Base-by-base conservation (phyloP, 2,888 invertebrate species). In the Phytoseiulus persimilis region DNA sequence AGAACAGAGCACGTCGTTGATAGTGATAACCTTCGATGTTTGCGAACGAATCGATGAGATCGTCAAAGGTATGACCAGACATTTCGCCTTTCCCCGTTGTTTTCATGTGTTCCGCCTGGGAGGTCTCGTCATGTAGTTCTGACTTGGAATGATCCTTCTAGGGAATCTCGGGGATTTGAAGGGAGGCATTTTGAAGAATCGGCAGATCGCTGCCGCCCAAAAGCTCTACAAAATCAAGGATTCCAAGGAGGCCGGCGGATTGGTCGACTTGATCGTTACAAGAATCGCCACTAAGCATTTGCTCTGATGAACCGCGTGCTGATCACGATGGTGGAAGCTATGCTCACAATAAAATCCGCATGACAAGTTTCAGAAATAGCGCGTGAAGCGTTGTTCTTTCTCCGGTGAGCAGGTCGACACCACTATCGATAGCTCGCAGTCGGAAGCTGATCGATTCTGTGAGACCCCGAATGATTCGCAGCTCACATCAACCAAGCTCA, bases 251-350 rank as follows among this genome's bases (percentile, higher is more conserved):
- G 11, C 28, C 9, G 28, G 1, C 5, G 65, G 18, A 65, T 65
- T 65, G 65, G 18, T 87, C 1, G 87, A 87, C 18, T 33, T n/a
- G 87, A 87, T 87, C 33, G 87, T 87, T 3, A 87, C 87, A 5
- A 33, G 39, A 23, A 33, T 87, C 3, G 87, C 87, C n/a, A 45
- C 87, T 6, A 87, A 87, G 33, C 45, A n/a, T 33, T 23, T 87
- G 6, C 28, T 87, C 39, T 87, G 14, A 87, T 45, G 87, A 33
- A 31, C 14, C 2, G 14, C 23, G 18, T 32, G 18, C 18, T 23
- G 84, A 32, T 23, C 14, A 6, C 83, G 3, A 31, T 83, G 83
- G 9, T 39, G 39, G 9, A 3, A 39, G 3, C 39, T 3, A 3
- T 39, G 3, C 5, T 39, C 5, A 39, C 3, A 39, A 39, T 39